phyloP scores from a whole-genome alignment of 1,140 invertebrate species.

The Drosophila hydei region DNA sequence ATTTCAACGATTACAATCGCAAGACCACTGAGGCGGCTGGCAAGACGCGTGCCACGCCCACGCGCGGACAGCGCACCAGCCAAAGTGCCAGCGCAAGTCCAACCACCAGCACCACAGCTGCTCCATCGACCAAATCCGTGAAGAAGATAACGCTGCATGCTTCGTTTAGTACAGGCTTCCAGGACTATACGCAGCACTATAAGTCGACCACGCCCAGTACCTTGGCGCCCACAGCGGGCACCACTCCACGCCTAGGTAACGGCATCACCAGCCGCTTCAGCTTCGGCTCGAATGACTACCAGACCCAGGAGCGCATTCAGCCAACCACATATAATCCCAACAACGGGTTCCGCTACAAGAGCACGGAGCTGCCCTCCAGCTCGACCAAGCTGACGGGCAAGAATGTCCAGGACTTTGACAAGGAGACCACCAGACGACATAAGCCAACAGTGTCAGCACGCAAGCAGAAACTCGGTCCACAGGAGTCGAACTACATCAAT shows the following conservation, averaged over 20 bases:
- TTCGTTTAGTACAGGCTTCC: conserved; percentile 66
- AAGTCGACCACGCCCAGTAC: conserved; percentile 53
- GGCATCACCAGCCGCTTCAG: conserved; percentile 70
- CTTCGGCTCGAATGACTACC: conserved; percentile 62
- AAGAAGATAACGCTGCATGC: conserved; percentile 74
- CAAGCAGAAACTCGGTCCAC: conserved; percentile 65
- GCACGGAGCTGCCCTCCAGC: conserved; percentile 43
- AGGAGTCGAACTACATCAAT: conserved; percentile 72
- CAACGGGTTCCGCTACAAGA: conserved; percentile 63
- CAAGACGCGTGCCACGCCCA: conserved; percentile 61
- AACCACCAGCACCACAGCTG: conserved; percentile 33
- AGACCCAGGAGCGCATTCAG: conserved; percentile 79
- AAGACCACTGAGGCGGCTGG: conserved; percentile 61
- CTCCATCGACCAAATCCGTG: conserved; percentile 39
- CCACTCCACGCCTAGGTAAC: conserved; percentile 56
- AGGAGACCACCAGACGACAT: conserved; percentile 48
- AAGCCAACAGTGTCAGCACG: conserved; percentile 62
- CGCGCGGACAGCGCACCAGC: conserved; percentile 41
- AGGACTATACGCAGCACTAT: conserved; percentile 47
- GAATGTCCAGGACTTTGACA: conserved; percentile 63
- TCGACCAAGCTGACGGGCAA: conserved; percentile 69
- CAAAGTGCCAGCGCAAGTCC: conserved; percentile 4
- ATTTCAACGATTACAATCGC: conserved; percentile 70
- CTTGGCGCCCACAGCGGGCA: conserved; percentile 27
- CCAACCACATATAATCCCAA: conserved; percentile 79